A percentile compares a stretch with the other conserved stretches of the same genome.
Conservation (phyloP, 2,888 invertebrate species). For the Phalera bucephala region DNA sequence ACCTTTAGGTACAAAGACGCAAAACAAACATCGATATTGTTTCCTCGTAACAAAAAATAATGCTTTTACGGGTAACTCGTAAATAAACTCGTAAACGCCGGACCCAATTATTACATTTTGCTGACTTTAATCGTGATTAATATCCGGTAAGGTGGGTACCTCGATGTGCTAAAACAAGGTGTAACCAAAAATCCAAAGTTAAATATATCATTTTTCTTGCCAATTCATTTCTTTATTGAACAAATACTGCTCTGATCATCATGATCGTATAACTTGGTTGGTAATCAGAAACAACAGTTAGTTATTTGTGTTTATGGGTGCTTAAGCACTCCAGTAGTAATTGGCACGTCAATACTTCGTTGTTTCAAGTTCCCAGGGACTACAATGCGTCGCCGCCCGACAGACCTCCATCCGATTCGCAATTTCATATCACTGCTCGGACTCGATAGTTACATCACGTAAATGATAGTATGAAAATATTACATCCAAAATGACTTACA, state of each 20-base stretch:
- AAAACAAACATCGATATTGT: conserved; percentile 60
- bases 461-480: conserved; percentile 57
- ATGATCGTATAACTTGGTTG: conserved; percentile 21
- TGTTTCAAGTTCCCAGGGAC: conserved; percentile 51
- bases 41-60: conserved; percentile 54
- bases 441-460: conserved; percentile 75
- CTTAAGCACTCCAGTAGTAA: conserved; percentile 32
- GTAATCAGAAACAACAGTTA: conserved; percentile 42
- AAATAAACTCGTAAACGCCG: conserved; percentile 67
- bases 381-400: conserved; percentile 47
- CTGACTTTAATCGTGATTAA: conserved; percentile 69
- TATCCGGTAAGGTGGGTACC: conserved; percentile 44
- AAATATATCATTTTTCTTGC: conserved; percentile 19
- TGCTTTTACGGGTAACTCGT: conserved; percentile 52
- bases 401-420: conserved; percentile 44
- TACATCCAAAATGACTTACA: conserved; percentile 41
- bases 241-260: background rate
- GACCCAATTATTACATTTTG: conserved; percentile 66
- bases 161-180: conserved; percentile 39
- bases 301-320: conserved; percentile 35
- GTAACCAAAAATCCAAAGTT: conserved; percentile 31
- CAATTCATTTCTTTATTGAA: conserved; percentile 2
- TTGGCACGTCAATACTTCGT: conserved; percentile 35
- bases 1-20: conserved; percentile 48
- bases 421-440: conserved; percentile 58